phyloP scores from a whole-genome alignment of 2,797 vertebrate genomes.

The Ficedula albicollis region DNA sequence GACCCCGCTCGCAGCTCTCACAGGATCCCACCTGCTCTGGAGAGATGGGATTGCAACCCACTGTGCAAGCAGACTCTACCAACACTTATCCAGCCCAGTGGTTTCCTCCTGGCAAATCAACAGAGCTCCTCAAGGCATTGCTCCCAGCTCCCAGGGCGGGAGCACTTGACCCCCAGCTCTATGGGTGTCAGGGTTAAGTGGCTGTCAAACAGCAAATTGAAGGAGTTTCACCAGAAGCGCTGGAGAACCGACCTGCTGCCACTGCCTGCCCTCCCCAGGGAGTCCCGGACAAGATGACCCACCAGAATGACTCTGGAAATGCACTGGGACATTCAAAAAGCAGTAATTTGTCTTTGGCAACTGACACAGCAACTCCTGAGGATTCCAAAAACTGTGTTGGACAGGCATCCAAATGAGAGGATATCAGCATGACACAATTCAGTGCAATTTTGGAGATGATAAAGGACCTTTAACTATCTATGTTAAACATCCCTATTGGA shows the following conservation, averaged over 20 bases:
- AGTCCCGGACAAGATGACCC: neutral
- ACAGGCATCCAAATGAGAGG: neutral
- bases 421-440: neutral
- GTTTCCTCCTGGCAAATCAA: slow-evolving; percentile 15
- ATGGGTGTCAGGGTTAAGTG: slow-evolving; percentile 40
- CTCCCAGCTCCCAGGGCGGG: neutral
- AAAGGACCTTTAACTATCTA: neutral
- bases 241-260: neutral
- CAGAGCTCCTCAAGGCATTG: neutral
- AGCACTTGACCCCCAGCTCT: slow-evolving; percentile 40
- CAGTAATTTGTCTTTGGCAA: neutral
- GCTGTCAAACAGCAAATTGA: slow-evolving; percentile 24
- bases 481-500: neutral
- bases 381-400: neutral
- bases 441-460: neutral
- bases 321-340: neutral
- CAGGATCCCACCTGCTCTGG: neutral
- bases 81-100: neutral
- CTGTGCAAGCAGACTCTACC: neutral
- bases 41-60: neutral
- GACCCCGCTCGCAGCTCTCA: neutral
- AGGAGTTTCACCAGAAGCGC: neutral
- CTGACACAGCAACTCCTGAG: neutral
- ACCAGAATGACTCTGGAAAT: neutral
- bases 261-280: neutral